These are phyloP conservation scores for Drosophila mimetica DNA, from an alignment of 2,888 invertebrate species.

Conservation along the genomic window DNA sequence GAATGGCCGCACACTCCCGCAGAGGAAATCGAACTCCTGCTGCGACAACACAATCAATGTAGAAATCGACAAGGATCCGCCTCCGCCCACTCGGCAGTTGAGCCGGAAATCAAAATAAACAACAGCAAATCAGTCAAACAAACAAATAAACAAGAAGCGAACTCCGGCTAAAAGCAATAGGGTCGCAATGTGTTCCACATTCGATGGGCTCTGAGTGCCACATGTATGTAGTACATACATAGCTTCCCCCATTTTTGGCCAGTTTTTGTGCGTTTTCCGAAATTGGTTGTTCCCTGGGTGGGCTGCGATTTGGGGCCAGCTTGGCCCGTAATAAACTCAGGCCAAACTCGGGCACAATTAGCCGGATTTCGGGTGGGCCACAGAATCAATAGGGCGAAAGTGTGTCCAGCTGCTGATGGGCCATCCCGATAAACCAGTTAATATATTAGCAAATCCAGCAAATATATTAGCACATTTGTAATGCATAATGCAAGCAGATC, in stretches of 20 bases:
- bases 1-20: constrained; percentile 35
- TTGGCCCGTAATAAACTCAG: constrained; percentile 62
- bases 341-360: constrained; percentile 62
- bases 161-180: constrained; percentile 73
- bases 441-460: constrained; percentile 23
- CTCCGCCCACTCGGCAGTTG: constrained; percentile 56
- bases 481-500: constrained; percentile 35
- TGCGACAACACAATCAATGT: constrained; percentile 74
- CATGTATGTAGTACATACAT: too few relatives aligned
- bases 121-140: constrained; percentile 78
- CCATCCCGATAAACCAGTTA: constrained; percentile 31
- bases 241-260: constrained; percentile 24
- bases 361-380: constrained; percentile 51
- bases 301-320: constrained; percentile 24
- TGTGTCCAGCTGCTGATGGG: constrained; percentile 8
- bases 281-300: constrained; percentile 36
- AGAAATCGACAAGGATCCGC: constrained; percentile 67
- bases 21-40: constrained; percentile 56
- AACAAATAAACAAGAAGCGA: constrained; percentile 64
- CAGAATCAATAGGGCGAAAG: constrained; percentile 37
- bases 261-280: constrained; percentile 65
- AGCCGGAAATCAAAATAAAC: constrained; percentile 79
- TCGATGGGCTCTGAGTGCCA: constrained; percentile 19
- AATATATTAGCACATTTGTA: constrained; percentile 34
- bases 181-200: constrained; percentile 52